phyloP scores from a whole-genome alignment of 2,113 vertebrate species.

The Leuciscus idus region DNA sequence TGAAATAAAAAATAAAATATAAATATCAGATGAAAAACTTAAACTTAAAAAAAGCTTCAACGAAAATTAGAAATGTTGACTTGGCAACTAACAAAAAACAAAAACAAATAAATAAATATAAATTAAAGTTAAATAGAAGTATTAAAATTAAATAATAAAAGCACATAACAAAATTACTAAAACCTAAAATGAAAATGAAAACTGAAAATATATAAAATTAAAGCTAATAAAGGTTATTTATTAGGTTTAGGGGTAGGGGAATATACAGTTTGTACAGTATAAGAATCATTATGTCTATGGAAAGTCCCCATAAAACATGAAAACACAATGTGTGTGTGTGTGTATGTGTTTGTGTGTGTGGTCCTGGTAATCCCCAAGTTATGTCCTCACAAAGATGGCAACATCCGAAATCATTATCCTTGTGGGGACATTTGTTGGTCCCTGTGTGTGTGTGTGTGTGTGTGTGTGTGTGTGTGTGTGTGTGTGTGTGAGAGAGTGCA shows the following conservation, averaged over 20 bases:
- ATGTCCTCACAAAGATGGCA: too few species aligned
- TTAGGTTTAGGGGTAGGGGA: too few species aligned
- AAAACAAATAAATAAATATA: neutral
- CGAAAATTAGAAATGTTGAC: neutral
- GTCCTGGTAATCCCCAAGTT: neutral
- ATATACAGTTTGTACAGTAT: too few species aligned
- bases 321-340: neutral
- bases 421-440: too few species aligned
- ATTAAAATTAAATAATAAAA: neutral
- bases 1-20: too few species aligned
- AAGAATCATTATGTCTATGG: too few species aligned
- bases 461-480: neutral
- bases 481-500: constrained; percentile 35
- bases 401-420: too few species aligned
- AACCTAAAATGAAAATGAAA: neutral
- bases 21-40: too few species aligned
- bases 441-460: neutral
- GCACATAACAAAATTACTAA: neutral
- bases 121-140: neutral
- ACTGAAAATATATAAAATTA: neutral
- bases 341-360: neutral
- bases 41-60: neutral
- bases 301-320: too few species aligned
- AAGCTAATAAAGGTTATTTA: neutral
- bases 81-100: neutral